Evolutionary conservation across 2,888 invertebrate genomes (phyloP).

Genomic region (Chloroclystis v-ata): DNA sequence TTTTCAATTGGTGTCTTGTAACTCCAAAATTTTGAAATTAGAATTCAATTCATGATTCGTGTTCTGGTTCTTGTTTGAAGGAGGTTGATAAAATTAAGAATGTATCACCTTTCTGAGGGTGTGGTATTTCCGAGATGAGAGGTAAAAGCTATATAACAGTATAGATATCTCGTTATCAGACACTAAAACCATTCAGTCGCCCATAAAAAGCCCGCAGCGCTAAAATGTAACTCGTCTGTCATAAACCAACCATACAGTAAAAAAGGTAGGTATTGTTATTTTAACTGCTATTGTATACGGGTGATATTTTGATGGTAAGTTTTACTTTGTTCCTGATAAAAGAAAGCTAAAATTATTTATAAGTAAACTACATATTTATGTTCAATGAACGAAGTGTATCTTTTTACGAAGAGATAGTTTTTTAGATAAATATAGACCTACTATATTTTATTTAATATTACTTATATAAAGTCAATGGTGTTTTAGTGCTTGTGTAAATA

Average conservation of each 20-base stretch:
- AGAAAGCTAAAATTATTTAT: too few relatives aligned
- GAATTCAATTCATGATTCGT: too few relatives aligned
- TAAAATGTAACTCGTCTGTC: slow-evolving; percentile 73
- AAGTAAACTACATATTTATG: too few relatives aligned
- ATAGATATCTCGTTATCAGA: slow-evolving; percentile 68
- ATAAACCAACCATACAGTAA: slow-evolving; percentile 72
- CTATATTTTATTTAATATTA: too few relatives aligned
- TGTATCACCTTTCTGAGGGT: slow-evolving; percentile 5
- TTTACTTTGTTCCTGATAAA: too few relatives aligned
- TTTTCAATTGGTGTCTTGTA: too few relatives aligned
- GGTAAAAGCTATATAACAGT: slow-evolving; percentile 36
- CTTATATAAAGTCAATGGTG: too few relatives aligned
- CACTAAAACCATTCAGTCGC: slow-evolving; percentile 68
- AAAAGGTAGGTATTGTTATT: slow-evolving; percentile 66
- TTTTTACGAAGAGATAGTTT: too few relatives aligned
- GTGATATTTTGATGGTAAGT: slow-evolving; percentile 51
- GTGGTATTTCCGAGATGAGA: slow-evolving; percentile 26
- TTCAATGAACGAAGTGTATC: too few relatives aligned
- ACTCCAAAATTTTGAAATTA: too few relatives aligned
- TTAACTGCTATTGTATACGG: slow-evolving; percentile 77
- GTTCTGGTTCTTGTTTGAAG: background rate
- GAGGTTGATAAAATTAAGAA: background rate
- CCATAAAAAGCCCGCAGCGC: slow-evolving; percentile 75
- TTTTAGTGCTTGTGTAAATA: too few relatives aligned
- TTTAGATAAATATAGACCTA: too few relatives aligned